Evolutionary conservation across 2,113 vertebrate genomes (phyloP).

Genomic region (Chitala chitala): DNA sequence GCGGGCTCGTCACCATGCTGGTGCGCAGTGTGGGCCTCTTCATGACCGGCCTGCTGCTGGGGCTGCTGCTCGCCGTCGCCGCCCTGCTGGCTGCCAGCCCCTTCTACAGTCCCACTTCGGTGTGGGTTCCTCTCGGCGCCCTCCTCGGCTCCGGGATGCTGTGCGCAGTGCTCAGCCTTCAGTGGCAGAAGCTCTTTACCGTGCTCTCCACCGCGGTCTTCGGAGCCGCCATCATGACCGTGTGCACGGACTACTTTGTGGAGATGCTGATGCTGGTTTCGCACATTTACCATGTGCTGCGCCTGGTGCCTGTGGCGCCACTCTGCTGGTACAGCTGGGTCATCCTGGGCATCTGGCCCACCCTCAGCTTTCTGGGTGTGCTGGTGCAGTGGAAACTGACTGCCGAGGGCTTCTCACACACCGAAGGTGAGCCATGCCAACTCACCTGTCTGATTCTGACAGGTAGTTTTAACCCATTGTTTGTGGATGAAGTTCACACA

Average conservation of each 20-base stretch:
- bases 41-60: conserved; percentile 78
- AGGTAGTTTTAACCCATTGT: no score
- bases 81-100: conserved; percentile 67
- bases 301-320: conserved; percentile 55
- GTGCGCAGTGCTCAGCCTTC: conserved; percentile 75
- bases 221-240: conserved; percentile 72
- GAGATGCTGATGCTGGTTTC: conserved; percentile 68
- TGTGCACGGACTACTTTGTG: conserved; percentile 76
- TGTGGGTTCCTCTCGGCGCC: conserved; percentile 76
- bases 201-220: conserved; percentile 73
- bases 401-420: conserved; percentile 67
- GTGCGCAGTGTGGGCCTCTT: conserved; percentile 83
- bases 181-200: conserved; percentile 76
- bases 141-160: conserved; percentile 73
- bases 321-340: conserved; percentile 87
- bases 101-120: conserved; percentile 69
- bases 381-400: conserved; percentile 82
- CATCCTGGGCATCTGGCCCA: conserved; percentile 75
- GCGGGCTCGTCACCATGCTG: conserved; percentile 80
- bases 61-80: conserved; percentile 70
- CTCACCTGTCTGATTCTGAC: no score
- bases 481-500: no score
- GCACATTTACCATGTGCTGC: conserved; percentile 65
- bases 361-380: conserved; percentile 68
- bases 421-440: conserved; percentile 60